phyloP scores from a whole-genome alignment of 2,888 invertebrate genomes.

The Lasius platythorax region DNA sequence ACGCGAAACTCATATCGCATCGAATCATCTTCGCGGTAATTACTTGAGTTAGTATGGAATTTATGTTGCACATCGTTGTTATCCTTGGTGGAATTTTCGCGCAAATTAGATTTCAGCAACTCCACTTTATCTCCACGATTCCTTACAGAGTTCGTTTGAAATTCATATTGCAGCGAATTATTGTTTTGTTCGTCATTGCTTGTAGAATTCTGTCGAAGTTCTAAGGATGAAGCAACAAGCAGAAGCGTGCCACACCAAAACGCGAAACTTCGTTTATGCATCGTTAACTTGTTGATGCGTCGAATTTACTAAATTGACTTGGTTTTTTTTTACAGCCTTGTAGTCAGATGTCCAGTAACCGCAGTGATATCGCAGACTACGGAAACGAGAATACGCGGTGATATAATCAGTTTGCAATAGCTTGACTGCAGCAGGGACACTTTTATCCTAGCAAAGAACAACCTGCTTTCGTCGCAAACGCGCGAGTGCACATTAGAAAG shows the following conservation, averaged over 20 bases:
- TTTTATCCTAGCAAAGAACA: not conserved
- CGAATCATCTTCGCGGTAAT: not conserved
- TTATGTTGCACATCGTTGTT: not conserved
- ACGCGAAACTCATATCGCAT: not conserved
- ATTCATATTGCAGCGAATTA: not conserved
- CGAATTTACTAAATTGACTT: constrained; percentile 9
- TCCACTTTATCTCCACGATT: not conserved
- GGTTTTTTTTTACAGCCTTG: not conserved
- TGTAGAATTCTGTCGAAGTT: not conserved
- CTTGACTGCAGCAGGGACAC: not conserved
- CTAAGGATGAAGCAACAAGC: not conserved
- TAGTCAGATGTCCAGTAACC: not conserved
- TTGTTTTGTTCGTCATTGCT: not conserved
- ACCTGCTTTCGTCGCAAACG: not conserved
- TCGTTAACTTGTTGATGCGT: constrained; percentile 14
- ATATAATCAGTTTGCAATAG: not conserved
- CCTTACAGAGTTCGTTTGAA: not conserved
- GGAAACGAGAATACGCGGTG: constrained; percentile 29
- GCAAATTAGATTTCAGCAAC: not conserved
- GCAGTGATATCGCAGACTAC: constrained; percentile 34
- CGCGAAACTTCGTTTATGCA: not conserved
- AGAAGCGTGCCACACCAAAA: constrained; percentile 19
- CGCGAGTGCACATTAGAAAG: not conserved
- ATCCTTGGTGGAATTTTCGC: not conserved
- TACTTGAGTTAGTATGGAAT: not conserved